Evolutionary conservation across 2,113 vertebrate species (phyloP).

Genomic region (Chionis minor): DNA sequence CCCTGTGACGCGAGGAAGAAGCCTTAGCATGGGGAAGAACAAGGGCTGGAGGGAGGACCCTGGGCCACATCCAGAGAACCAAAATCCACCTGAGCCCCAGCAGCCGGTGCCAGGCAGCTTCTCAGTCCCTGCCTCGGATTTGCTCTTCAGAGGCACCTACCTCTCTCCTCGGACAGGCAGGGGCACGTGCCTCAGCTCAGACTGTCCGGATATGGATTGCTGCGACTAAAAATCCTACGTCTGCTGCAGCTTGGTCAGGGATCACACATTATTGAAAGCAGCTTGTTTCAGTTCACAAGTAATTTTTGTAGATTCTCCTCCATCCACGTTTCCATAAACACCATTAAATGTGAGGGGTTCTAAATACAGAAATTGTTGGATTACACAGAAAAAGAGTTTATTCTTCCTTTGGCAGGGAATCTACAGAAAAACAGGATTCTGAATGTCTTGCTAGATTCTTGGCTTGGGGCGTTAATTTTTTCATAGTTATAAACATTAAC

Average conservation of each 20-base stretch:
- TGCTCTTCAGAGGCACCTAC: neutral
- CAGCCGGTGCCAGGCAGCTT: neutral
- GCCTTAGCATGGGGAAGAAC: accelerated
- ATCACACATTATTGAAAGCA: neutral
- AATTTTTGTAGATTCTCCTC: neutral
- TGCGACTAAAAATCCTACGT: accelerated
- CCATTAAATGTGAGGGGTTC: accelerated
- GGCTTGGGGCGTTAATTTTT: neutral
- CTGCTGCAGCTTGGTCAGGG: neutral
- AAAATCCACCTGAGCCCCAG: neutral
- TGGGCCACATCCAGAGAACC: neutral
- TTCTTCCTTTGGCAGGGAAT: neutral
- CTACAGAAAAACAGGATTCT: neutral
- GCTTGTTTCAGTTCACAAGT: neutral
- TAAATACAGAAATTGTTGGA: neutral
- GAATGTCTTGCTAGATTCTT: neutral
- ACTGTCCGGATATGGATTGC: accelerated
- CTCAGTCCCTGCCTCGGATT: accelerated
- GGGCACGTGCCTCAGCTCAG: neutral
- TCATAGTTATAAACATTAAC: neutral
- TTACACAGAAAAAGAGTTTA: neutral
- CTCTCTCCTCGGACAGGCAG: neutral
- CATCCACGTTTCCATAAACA: neutral
- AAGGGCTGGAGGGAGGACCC: neutral
- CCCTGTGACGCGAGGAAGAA: neutral